Evolutionary conservation across 2,888 invertebrate species (phyloP), one percentile per base, ranked within the genome.

Genomic region (Lycocerus yunnanus): DNA sequence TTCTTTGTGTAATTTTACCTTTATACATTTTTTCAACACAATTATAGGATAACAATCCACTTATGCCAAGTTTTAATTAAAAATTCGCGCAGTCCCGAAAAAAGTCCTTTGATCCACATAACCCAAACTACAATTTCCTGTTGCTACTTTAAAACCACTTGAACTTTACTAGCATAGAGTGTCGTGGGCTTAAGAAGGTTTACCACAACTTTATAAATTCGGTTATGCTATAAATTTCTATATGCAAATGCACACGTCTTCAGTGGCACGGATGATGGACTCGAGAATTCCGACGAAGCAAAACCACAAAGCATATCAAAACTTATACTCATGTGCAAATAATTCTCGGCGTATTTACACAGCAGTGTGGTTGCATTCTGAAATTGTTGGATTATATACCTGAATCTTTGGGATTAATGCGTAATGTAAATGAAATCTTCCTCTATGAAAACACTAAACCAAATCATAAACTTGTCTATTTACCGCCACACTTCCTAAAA

Each of bases 201-300:
- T 69, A 21, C 27, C 43, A 15, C 43, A 72, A 58, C 71, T 71
- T 61, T 69, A 66, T 63, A 61, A 68, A 70, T 71, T 74, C 68
- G 75, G 60, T 65, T 20, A 59, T 68, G 58, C 66, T 69, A 75
- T 69, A 72, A 75, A 75, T 75, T 43, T 43, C 43, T 43, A 65
- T 75, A 75, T 75, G 75, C 75, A 75, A 72, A 75, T 72, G 67
- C 72, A 13, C 43, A 69, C 66, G 69, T 72, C 58, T 75, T 74
- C 59, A 65, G 18, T 58, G 43, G 61, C 66, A 60, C 58, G 67
- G 59, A 70, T 71, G 71, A 27, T 60, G 69, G 72, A 68, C 68
- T 24, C 27, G 68, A 43, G 68, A 69, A 74, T 67, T 67, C 67
- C 66, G 63, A 70, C 66, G 67, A 59, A 65, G 69, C 59, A 61